phyloP scores from a whole-genome alignment of 2,113 vertebrate genomes.

The Crotalus tigris region DNA sequence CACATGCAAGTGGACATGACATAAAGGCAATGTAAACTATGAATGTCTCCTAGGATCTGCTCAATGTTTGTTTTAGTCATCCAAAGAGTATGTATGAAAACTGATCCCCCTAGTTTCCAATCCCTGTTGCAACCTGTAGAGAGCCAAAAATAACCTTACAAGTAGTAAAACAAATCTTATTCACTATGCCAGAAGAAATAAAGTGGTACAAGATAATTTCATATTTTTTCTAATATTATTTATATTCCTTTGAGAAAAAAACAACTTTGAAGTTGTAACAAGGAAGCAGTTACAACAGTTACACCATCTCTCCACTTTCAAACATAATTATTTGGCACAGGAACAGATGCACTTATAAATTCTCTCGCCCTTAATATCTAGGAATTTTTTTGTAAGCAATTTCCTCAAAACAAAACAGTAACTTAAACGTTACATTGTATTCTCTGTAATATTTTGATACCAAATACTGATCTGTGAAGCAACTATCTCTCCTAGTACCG shows the following conservation, averaged over 20 bases:
- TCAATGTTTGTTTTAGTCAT: background rate
- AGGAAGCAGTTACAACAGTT: background rate
- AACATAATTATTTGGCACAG: background rate
- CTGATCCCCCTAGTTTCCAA: background rate
- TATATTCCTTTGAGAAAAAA: background rate
- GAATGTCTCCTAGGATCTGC: background rate
- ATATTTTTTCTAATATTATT: background rate
- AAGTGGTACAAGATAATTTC: background rate
- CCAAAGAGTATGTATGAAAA: background rate
- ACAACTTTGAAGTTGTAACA: background rate
- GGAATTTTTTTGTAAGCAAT: background rate
- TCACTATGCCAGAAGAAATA: background rate
- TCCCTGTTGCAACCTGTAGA: background rate
- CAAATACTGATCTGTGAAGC: background rate
- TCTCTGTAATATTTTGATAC: background rate
- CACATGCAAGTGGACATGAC: background rate
- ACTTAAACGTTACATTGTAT: background rate
- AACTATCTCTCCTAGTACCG: background rate
- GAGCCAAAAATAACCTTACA: background rate
- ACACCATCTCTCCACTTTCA: background rate
- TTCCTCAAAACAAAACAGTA: background rate
- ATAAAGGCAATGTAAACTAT: background rate
- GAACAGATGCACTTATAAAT: background rate
- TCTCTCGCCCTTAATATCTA: background rate
- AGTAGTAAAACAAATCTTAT: background rate